Percentiles rank a stretch among this genome's conserved stretches.
These are phyloP conservation scores for Nesogale talazaci DNA, from an alignment of 2,113 vertebrate species.

Conservation along the genomic window DNA sequence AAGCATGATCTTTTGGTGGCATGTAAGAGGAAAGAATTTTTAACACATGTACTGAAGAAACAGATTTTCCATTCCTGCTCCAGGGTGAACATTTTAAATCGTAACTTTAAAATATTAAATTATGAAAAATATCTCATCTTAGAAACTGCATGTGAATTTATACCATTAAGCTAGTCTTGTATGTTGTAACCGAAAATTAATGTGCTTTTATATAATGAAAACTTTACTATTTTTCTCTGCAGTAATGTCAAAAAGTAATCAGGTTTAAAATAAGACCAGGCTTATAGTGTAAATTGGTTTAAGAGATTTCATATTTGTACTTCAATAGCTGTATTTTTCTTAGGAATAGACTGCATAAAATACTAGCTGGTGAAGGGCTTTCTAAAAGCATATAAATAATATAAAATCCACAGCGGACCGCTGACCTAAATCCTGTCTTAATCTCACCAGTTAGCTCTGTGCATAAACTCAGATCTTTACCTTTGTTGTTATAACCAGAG, in stretches of 20 bases:
- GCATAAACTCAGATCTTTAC: not conserved
- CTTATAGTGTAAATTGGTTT: slow-evolving; percentile 55
- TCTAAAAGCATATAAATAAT: slow-evolving; percentile 59
- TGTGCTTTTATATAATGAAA: slow-evolving; percentile 76
- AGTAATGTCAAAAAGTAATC: slow-evolving; percentile 71
- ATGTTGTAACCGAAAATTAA: slow-evolving; percentile 74
- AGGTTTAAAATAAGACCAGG: slow-evolving; percentile 71
- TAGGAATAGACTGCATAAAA: slow-evolving; percentile 51
- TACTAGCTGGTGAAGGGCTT: not conserved
- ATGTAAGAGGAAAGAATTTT: slow-evolving; percentile 66
- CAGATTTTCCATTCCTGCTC: slow-evolving; percentile 75
- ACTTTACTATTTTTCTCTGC: slow-evolving; percentile 61
- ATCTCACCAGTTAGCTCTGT: slow-evolving; percentile 11
- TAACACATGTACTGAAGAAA: slow-evolving; percentile 74
- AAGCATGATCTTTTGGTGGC: slow-evolving; percentile 73
- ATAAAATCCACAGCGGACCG: not conserved
- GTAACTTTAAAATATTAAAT: slow-evolving; percentile 76
- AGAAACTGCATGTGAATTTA: slow-evolving; percentile 70
- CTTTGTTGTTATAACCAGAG: not conserved
- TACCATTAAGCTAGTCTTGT: slow-evolving; percentile 62
- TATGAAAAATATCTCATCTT: slow-evolving; percentile 76
- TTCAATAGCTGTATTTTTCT: slow-evolving; percentile 37
- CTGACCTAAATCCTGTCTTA: slow-evolving; percentile 37
- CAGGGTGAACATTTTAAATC: slow-evolving; percentile 67
- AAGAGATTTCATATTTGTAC: slow-evolving; percentile 64